Evolutionary conservation across 2,113 vertebrate species (phyloP).

Genomic region (Alethe castanea): DNA sequence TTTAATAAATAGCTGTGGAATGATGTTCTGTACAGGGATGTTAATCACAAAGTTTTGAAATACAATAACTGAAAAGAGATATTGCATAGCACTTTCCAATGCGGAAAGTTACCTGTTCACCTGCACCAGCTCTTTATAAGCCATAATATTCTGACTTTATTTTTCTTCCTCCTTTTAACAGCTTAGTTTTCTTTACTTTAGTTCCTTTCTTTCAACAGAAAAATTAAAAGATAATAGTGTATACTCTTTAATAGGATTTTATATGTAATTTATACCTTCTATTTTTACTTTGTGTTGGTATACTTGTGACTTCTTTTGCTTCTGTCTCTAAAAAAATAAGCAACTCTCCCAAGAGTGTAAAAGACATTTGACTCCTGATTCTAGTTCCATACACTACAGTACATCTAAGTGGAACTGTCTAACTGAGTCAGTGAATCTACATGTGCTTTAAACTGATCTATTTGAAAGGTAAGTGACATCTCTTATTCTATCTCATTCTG

Average conservation of each 20-base stretch:
- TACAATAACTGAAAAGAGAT: not conserved
- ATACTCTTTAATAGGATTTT: not conserved
- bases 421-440: not conserved
- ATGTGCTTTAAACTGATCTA: not conserved
- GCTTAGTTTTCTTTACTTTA: not conserved
- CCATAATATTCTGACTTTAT: not conserved
- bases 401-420: not conserved
- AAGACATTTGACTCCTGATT: not conserved
- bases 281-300: not conserved
- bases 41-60: not conserved
- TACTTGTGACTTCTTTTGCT: not conserved
- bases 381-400: not conserved
- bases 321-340: not conserved
- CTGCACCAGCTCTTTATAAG: not conserved
- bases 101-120: not conserved
- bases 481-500: not conserved
- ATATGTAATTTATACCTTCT: not conserved
- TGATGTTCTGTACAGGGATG: not conserved
- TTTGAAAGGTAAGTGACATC: not conserved
- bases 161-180: not conserved
- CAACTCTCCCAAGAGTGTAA: not conserved
- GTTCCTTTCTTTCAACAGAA: not conserved
- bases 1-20: not conserved
- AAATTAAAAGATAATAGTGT: not conserved
- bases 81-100: not conserved